These are phyloP conservation scores for Lasioglossum oenotherae DNA, from an alignment of 2,888 invertebrate genomes.

Conservation along the genomic window DNA sequence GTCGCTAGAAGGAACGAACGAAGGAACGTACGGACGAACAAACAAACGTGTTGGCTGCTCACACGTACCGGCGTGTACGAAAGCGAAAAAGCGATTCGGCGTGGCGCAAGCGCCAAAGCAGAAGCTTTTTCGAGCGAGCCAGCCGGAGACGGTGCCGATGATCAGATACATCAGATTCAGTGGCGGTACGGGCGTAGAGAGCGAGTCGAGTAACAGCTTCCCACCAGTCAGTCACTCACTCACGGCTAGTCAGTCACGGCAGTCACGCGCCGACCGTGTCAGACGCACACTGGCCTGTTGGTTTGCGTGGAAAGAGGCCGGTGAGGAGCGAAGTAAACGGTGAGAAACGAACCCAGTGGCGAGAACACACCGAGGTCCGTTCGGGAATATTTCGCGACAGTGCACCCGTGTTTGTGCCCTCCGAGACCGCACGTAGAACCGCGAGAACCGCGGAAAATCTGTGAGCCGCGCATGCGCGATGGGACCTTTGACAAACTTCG, in stretches of 20 bases:
- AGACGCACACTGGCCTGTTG: slow-evolving; percentile 62
- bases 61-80: slow-evolving; percentile 32
- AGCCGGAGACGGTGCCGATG: slow-evolving; percentile 67
- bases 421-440: neutral
- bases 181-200: slow-evolving; percentile 61
- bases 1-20: neutral
- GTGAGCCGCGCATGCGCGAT: slow-evolving; percentile 46
- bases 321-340: slow-evolving; percentile 37
- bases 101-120: slow-evolving; percentile 61
- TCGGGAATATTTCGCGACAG: neutral
- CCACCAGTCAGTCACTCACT: slow-evolving; percentile 74
- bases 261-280: slow-evolving; percentile 71
- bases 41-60: neutral
- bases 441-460: slow-evolving; percentile 2
- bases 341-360: slow-evolving; percentile 25
- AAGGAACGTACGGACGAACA: neutral
- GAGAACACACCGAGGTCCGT: neutral
- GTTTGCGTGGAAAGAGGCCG: slow-evolving; percentile 59
- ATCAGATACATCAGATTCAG: slow-evolving; percentile 71
- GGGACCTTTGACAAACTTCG: slow-evolving; percentile 19
- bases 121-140: slow-evolving; percentile 62
- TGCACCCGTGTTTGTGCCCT: neutral
- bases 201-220: slow-evolving; percentile 65
- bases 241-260: slow-evolving; percentile 70
- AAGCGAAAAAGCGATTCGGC: slow-evolving; percentile 55